Base-by-base conservation (phyloP, 1,140 invertebrate species). In the Hylyphantes graminicola region DNA sequence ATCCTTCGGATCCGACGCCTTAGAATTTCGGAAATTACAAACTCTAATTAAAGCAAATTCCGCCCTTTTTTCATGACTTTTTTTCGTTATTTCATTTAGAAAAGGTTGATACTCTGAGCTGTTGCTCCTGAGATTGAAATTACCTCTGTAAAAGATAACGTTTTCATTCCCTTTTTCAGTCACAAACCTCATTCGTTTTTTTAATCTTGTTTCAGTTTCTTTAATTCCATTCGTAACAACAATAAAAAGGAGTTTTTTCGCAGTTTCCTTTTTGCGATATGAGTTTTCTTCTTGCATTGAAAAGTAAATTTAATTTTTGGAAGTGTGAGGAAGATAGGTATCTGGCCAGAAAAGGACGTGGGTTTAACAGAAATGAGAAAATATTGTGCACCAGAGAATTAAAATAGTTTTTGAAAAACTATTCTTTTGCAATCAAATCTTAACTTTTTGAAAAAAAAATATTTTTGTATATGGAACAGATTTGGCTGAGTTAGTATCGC, bases 161-260 rank as follows among this genome's bases (percentile, higher is more conserved):
- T 78, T 78, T 78, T 67, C 55, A 67, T 78, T 78, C 63, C 61
- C 50, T 50, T 76, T 51, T 51, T 67, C 67, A 51, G n/a, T 35
- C n/a, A 51, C 59, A 65, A 78, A 78, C 76, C 54, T 78, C 76
- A 67, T 78, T 78, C 51, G 65, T 35, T 35, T 35, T 35, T 70
- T 75, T 67, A 65, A 78, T 78, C 76, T 55, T 54, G 76, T 65
- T 78, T 78, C 61, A 67, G 76, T 55, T 78, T 50, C 76, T 78
- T 78, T 78, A 78, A 78, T 78, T 78, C 63, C 76, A 78, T 78
- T 78, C 19, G 7, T 61, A 65, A 67, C 76, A 78, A 67, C 55
- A 67, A 78, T 65, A 35, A 35, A 35, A 35, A 35, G 5, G 5
- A 35, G 35, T 35, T 35, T 35, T 35, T 35, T 35, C 35, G 50